Base-by-base conservation (phyloP, 2,888 invertebrate species). In the Loripinus fragilis region DNA sequence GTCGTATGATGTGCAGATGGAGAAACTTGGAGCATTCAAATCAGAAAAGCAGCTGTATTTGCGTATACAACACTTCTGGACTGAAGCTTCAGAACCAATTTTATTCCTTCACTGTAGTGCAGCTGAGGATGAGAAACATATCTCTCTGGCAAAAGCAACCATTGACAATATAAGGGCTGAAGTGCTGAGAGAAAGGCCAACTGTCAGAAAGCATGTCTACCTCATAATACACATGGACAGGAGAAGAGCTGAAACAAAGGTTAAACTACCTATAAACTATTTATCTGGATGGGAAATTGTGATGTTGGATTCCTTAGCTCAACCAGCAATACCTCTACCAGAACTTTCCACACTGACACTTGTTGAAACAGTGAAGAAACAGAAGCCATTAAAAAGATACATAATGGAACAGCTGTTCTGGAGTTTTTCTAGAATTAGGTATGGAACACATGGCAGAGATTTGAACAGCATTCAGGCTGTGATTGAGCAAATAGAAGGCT, bases 21-120 rank as follows among this genome's bases (percentile, higher is more conserved):
- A 87, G 74, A 85, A 81, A 66, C 30, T 88, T 5, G 81, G 85
- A 28, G 78, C 84, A 17, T 88, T 86, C 48, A 87, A 85, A 72
- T 86, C 88, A 33, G 88, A 88, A 68, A 88, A 87, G 25, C 84
- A 86, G 15, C 75, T 87, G 0, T 64, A 70, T 12, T 50, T 33
- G 1, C 75, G 74, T 55, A 64, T 88, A 1, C 73, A 85, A 30
- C 30, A 76, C 0, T 88, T 85, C 72, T 86, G 84, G 85, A 20
- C 73, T 60, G 77, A 75, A 30, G 60, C 74, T 35, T 71, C 78
- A 20, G 64, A 41, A 33, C 38, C 70, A 12, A 70, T 81, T 45
- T 66, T 88, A 5, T 52, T 84, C n/a, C 25, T 88, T 12, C 86
- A 88, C 15, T 87, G 86, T 60, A 78, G 78, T 75, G 79, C 81